A percentile compares a stretch with the other conserved stretches of the same genome.
Evolutionary conservation across 2,888 invertebrate species (phyloP).

Genomic region (Stenodera caucasica): DNA sequence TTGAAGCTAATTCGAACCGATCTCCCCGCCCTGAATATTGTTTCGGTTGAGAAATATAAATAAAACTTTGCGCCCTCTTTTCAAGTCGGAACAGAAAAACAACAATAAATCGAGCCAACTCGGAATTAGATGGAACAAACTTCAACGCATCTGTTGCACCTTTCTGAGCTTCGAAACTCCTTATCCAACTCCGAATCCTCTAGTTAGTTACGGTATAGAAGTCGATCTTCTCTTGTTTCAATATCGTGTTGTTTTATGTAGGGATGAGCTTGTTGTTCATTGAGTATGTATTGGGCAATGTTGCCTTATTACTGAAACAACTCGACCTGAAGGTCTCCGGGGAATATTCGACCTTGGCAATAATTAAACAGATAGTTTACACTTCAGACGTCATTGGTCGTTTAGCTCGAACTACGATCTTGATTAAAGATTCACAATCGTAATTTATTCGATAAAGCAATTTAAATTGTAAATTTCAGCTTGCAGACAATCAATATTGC

Average conservation of each 20-base stretch:
- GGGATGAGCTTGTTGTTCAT: neutral
- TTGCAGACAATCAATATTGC: too few relatives aligned
- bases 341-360: neutral
- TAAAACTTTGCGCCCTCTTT: neutral
- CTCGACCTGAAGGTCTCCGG: neutral
- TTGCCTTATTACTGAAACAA: neutral
- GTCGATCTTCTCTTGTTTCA: neutral
- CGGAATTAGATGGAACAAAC: neutral
- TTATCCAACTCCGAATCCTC: neutral
- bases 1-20: neutral
- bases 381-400: neutral
- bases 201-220: neutral
- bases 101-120: neutral
- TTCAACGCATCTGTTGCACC: neutral
- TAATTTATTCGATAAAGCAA: too few relatives aligned
- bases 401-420: neutral
- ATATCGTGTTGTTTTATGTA: neutral
- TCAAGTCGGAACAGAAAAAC: neutral
- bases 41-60: neutral
- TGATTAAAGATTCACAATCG: too few relatives aligned
- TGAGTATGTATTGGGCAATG: neutral
- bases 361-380: constrained; percentile 4
- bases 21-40: neutral
- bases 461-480: too few relatives aligned
- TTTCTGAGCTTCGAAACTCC: neutral